Conservation (phyloP, 2,797 vertebrate genomes). For the Gymnothorax reevesii region DNA sequence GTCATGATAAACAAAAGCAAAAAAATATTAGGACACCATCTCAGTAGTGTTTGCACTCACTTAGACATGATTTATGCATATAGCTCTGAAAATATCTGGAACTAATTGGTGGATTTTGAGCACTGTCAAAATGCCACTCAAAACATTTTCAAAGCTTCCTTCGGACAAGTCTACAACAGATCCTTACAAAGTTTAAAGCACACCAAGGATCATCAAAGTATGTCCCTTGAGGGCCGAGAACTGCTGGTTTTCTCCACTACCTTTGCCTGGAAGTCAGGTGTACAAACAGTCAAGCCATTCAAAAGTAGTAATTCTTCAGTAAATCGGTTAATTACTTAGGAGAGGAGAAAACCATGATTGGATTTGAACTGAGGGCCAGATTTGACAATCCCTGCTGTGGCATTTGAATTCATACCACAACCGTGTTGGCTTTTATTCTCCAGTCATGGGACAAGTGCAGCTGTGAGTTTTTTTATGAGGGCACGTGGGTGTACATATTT, state of each 20-base stretch:
- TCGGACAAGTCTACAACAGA: neutral
- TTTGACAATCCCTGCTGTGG: too few species aligned
- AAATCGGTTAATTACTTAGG: too few species aligned
- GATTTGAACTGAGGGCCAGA: too few species aligned
- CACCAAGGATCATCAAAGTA: too few species aligned
- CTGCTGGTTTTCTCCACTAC: too few species aligned
- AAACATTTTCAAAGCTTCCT: neutral
- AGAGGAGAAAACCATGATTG: too few species aligned
- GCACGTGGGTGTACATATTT: neutral
- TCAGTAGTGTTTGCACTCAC: neutral
- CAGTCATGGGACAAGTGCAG: neutral
- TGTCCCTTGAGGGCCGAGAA: too few species aligned
- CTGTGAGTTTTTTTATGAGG: neutral
- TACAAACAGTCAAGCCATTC: too few species aligned
- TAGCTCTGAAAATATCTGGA: too few species aligned
- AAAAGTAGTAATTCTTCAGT: too few species aligned
- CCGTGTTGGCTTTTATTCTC: neutral
- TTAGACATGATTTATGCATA: neutral
- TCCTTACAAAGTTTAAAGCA: neutral
- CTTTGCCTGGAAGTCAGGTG: too few species aligned
- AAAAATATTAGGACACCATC: neutral
- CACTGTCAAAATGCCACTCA: neutral
- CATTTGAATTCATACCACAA: neutral
- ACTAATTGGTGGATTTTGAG: neutral
- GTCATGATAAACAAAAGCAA: conserved; percentile 9